Conservation (phyloP, 2,888 invertebrate genomes). For the Sipha maydis region DNA sequence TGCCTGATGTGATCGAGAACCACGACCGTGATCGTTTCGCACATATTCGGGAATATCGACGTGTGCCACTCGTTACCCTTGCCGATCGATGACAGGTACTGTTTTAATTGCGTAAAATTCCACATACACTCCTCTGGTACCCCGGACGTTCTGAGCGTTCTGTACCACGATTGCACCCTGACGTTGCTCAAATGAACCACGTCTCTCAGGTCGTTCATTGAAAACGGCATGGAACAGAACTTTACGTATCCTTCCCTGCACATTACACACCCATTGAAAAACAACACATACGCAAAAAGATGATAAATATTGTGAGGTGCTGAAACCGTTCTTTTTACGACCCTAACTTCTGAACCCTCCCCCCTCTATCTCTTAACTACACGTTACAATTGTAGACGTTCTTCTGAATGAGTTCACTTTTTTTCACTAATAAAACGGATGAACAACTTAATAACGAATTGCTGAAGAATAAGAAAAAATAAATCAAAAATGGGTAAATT, state of each 20-base stretch:
- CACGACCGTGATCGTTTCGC: constrained; percentile 77
- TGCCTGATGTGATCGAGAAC: constrained; percentile 66
- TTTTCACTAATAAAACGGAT: too few species aligned
- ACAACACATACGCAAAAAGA: too few species aligned
- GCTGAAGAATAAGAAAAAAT: too few species aligned
- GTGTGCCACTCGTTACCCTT: constrained; percentile 72
- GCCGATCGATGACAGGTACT: constrained; percentile 67
- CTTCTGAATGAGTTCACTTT: too few species aligned
- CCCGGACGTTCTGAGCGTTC: constrained; percentile 70
- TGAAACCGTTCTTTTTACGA: too few species aligned
- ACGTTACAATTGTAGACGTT: too few species aligned
- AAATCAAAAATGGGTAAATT: too few species aligned
- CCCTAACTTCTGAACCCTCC: too few species aligned
- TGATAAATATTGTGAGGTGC: too few species aligned
- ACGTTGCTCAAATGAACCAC: constrained; percentile 72
- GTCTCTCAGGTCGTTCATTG: constrained; percentile 70
- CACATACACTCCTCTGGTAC: constrained; percentile 87
- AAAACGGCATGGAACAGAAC: constrained; percentile 70
- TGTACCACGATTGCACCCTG: constrained; percentile 69
- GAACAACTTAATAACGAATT: too few species aligned
- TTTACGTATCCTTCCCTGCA: constrained; percentile 70
- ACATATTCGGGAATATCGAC: constrained; percentile 85
- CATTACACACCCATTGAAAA: too few species aligned
- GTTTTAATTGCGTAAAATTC: constrained; percentile 78
- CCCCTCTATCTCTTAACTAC: too few species aligned